These are phyloP conservation scores for Clinocottus analis DNA, from an alignment of 2,113 vertebrate species.

Conservation along the genomic window DNA sequence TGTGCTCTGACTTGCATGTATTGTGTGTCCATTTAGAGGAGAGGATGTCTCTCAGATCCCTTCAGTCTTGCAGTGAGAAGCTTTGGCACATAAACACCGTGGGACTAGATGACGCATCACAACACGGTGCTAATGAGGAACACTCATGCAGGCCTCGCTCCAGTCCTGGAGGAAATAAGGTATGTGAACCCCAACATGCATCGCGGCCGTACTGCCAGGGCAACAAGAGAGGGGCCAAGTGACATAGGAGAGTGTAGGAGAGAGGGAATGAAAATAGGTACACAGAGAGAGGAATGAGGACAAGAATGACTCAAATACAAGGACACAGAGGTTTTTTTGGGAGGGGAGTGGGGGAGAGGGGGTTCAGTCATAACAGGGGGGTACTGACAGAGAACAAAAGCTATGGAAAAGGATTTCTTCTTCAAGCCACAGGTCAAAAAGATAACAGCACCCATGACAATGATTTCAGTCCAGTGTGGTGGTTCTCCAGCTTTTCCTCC, in stretches of 20 bases:
- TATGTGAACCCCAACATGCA: slow-evolving; percentile 67
- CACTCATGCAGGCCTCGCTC: slow-evolving; percentile 71
- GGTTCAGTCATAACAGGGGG: background rate
- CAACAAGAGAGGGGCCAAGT: slow-evolving; percentile 18
- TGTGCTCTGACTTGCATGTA: slow-evolving; percentile 63
- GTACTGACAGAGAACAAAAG: slow-evolving; percentile 11
- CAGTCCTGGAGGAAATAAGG: slow-evolving; percentile 58
- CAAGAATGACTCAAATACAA: slow-evolving; percentile 26
- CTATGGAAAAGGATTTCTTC: background rate
- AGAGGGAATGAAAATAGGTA: background rate
- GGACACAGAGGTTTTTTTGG: slow-evolving; percentile 2
- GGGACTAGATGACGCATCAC: slow-evolving; percentile 56
- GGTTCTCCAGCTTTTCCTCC: slow-evolving; percentile 30
- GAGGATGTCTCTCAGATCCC: slow-evolving; percentile 37
- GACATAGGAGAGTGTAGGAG: slow-evolving; percentile 11
- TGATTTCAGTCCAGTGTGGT: slow-evolving; percentile 32
- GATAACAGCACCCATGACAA: slow-evolving; percentile 26
- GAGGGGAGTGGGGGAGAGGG: background rate
- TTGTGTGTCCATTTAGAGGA: slow-evolving; percentile 39
- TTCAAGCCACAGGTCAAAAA: background rate
- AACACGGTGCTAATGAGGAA: slow-evolving; percentile 66
- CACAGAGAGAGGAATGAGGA: background rate
- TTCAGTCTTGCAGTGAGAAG: slow-evolving; percentile 67
- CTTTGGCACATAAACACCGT: slow-evolving; percentile 78
- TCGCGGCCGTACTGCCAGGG: slow-evolving; percentile 46